A percentile compares a stretch with the other conserved stretches of the same genome.
phyloP scores from a whole-genome alignment of 2,888 invertebrate species.

The Andricus quercusramuli region DNA sequence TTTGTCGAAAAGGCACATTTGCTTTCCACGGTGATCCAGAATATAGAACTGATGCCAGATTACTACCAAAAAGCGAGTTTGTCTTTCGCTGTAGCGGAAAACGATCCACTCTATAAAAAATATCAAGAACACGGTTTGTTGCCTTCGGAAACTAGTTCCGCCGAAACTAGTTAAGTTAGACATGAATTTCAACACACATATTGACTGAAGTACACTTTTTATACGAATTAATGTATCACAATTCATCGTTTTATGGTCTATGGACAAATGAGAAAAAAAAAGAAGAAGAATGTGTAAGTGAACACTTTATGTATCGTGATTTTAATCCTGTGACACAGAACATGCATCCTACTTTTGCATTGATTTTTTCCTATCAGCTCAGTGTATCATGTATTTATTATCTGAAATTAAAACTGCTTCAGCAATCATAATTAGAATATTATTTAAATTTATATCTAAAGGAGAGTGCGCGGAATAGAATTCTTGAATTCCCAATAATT shows the following conservation, averaged over 20 bases:
- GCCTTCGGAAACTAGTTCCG: constrained; percentile 47
- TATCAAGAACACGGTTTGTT: constrained; percentile 82
- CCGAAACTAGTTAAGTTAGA: constrained; percentile 46
- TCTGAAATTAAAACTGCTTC: constrained; percentile 8
- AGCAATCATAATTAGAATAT: not conserved
- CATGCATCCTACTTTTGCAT: not conserved
- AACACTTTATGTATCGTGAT: not conserved
- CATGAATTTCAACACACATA: constrained; percentile 43
- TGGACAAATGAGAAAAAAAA: not conserved
- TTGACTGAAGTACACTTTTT: constrained; percentile 34
- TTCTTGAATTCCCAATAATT: too few species aligned
- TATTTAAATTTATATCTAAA: not conserved
- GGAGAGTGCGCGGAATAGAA: too few species aligned
- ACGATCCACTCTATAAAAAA: constrained; percentile 85
- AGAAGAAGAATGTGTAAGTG: not conserved
- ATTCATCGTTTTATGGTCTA: not conserved
- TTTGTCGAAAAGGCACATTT: constrained; percentile 93
- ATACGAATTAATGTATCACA: constrained; percentile 22
- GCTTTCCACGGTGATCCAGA: constrained; percentile 92
- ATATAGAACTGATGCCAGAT: constrained; percentile 89
- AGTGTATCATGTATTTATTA: constrained; percentile 16
- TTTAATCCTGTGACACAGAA: constrained; percentile 1
- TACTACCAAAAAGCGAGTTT: constrained; percentile 92
- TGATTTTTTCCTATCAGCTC: not conserved
- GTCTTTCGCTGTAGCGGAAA: constrained; percentile 89